Base-by-base conservation (phyloP, 2,888 invertebrate species). In the Andricus curvator region DNA sequence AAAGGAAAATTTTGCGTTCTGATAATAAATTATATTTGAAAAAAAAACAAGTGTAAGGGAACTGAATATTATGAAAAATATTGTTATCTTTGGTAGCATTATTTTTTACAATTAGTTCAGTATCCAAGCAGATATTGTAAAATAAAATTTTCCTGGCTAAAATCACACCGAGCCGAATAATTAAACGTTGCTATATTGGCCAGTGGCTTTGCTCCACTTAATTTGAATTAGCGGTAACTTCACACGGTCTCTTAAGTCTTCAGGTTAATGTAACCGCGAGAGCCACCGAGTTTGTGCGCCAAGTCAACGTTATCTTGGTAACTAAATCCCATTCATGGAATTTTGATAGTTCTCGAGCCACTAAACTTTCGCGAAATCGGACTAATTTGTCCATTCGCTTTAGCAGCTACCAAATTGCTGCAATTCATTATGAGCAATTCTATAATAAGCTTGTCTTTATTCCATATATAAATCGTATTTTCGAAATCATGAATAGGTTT, bases 201-300 rank as follows among this genome's bases (percentile, higher is more conserved):
- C 86, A 84, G 84, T 85, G 85, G 85, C 87, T 88, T 84, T 85
- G 85, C 85, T 86, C 84, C 87, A 87, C 87, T 87, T 88, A 88
- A 88, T 88, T 88, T 87, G 85, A 87, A 88, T 88, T 87, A 88
- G 85, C 83, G 84, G 84, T 81, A 87, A 87, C 84, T 88, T 84
- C 80, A 78, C 84, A 74, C 80, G 84, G 78, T 84, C 86, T 83
- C 84, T 84, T 83, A 84, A 86, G 84, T 87, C 84, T 80, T 80
- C 81, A 84, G 82, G 85, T 84, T 87, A 87, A 87, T 87, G 87
- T 87, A 88, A 87, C 87, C 86, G 83, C 86, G 84, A 86, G 85
- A 87, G 65, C 81, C 65, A 80, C 80, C 81, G 70, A 80, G 80
- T 83, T 83, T 83, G 81, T 77, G 80, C 80, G 82, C 82, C 76